Evolutionary conservation across 2,113 vertebrate genomes (phyloP).

Genomic region (Turdus rufiventris): DNA sequence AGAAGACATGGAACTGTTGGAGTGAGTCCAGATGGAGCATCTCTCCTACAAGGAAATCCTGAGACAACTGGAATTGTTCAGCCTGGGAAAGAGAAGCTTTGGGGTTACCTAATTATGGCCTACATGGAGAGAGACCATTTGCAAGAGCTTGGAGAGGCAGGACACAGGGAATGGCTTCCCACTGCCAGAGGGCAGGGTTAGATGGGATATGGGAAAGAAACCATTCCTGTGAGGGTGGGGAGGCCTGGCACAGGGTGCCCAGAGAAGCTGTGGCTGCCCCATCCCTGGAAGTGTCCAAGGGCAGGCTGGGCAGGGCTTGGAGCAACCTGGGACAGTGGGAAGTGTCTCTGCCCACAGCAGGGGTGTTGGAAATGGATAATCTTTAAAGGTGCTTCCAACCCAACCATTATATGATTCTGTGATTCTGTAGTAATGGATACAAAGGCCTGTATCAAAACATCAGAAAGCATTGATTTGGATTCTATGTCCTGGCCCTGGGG

Average conservation of each 20-base stretch:
- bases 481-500: neutral
- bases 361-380: neutral
- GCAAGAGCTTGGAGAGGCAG: neutral
- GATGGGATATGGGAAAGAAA: neutral
- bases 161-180: neutral
- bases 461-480: neutral
- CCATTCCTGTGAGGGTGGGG: neutral
- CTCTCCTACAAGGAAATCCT: neutral
- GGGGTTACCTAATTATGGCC: neutral
- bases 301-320: neutral
- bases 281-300: neutral
- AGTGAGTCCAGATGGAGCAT: neutral
- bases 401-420: neutral
- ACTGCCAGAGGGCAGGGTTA: neutral
- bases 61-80: neutral
- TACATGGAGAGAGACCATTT: neutral
- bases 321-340: fast-evolving
- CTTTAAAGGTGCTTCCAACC: neutral
- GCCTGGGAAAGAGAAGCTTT: neutral
- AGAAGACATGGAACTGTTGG: neutral
- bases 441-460: neutral
- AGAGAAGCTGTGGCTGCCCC: neutral
- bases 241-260: neutral
- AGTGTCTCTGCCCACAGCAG: neutral
- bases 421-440: neutral